Evolutionary conservation across 2,888 invertebrate species (phyloP), one percentile per base, ranked within the genome.

Genomic region (Chymomyza caudatula): DNA sequence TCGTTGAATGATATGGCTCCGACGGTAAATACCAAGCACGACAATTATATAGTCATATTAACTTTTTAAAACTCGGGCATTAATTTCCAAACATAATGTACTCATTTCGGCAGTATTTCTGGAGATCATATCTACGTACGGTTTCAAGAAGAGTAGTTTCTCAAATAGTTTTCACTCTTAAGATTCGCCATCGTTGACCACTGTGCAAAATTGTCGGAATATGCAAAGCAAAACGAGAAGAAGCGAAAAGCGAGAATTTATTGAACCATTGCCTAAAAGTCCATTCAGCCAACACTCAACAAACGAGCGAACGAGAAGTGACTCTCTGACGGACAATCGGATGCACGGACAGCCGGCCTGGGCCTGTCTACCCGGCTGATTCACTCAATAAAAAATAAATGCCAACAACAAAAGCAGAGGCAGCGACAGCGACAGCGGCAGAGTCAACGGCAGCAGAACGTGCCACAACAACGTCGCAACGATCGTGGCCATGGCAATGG

Each of bases 251-350:
- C 76, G 78, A 80, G 83, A 88, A 88, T 88, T 88, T 88, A 88
- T 88, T 88, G 88, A 88, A 88, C 88, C 86, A 83, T 88, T 87
- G 88, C 81, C 81, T 80, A 81, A 81, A 81, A 81, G 78, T 81
- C 80, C 83, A 74, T 69, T 68, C 82, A 68, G 74, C 64, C 57
- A 66, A 75, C 62, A 74, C 67, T 51, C 70, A 63, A 53, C 56
- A 55, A 25, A 42, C 29, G 43, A 57, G 56, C 19, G 44, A 37
- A 6, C 29, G 59, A 15, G 51, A 22, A 47, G 17, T 47, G 47
- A 17, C 17, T 47, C 19, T 47, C 19, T 47, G 47, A 6, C 0
- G 47, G 47, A 15, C 47, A 3, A 2, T 0, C 3, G 47, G 47
- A 15, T n/a, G 4, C 4, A 2, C 13, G 5, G 5, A 13, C 53